Evolutionary conservation across 2,888 invertebrate genomes (phyloP), one percentile per base, ranked within the genome.

Genomic region (Glomeris marginata): DNA sequence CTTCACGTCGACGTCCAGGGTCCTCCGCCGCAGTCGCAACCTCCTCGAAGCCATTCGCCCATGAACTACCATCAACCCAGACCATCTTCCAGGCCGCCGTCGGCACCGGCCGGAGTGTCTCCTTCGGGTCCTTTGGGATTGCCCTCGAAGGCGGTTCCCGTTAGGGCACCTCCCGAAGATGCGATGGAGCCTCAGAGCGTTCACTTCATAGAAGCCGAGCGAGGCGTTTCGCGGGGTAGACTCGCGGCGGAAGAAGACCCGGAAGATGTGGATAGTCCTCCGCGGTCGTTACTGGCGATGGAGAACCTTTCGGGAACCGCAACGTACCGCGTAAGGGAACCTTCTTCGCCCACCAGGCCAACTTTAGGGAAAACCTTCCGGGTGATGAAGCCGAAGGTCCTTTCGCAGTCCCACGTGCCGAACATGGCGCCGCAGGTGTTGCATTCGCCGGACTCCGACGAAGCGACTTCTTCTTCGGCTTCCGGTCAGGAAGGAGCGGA

Each of bases 181-280:
- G 86, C 86, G 63, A 88, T 90, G 87, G 87, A 86, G 60, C 88
- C 90, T 0, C 90, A 90, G 66, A 87, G 84, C 70, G 88, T 90
- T 61, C 88, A 87, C 49, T 90, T 90, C 63, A 87, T 88, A 58
- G 87, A 86, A 40, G 49, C 50, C 33, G 33, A 66, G 21, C 77
- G 70, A 43, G 51, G 36, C 43, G 45, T 40, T 40, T 45, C 36
- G 53, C 11, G 18, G 35, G 36, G 21, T 46, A 41, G 28, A 36
- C 20, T 28, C 28, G 33, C 13, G 15, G 36, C n/a, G 50, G 36
- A 49, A 22, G 44, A 40, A 36, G 37, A 38, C 33, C 41, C 28
- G 33, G 48, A 18, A 41, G 37, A 34, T 35, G 41, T 41, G 13
- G 42, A 20, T 15, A 41, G 38, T 38, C 22, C 28, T 22, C 36